Conservation (phyloP, 2,888 invertebrate genomes). For the Lumbricus terrestris region DNA sequence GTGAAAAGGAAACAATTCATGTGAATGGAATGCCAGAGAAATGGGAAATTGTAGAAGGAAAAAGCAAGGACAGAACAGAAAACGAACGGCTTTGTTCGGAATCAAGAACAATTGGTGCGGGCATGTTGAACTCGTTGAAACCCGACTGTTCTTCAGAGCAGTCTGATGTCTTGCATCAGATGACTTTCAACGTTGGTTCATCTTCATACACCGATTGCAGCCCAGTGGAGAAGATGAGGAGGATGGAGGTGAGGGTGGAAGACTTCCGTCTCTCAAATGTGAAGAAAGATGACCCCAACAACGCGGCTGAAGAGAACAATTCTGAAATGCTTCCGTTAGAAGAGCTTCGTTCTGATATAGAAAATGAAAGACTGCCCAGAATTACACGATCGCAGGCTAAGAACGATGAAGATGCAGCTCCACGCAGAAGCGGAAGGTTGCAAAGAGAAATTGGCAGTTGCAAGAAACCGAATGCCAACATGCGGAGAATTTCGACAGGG, state of each 20-base stretch:
- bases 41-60: not conserved
- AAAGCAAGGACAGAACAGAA: not conserved
- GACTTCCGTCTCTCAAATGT: not conserved
- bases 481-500: not conserved
- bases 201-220: not conserved
- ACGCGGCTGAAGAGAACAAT: not conserved
- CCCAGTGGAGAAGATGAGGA: not conserved
- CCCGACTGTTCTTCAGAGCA: not conserved
- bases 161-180: not conserved
- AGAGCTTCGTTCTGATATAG: not conserved
- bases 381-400: not conserved
- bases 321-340: not conserved
- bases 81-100: not conserved
- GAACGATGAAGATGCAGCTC: not conserved
- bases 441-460: not conserved
- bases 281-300: not conserved
- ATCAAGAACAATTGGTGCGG: not conserved
- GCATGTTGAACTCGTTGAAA: not conserved
- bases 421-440: not conserved
- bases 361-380: not conserved
- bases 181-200: not conserved
- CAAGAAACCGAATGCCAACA: not conserved
- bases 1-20: not conserved
- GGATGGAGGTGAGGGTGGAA: slow-evolving; percentile 4
- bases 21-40: not conserved